A percentile compares a stretch with the other conserved stretches of the same genome.
phyloP scores from a whole-genome alignment of 2,797 vertebrate species.

The Rallus crepitans region DNA sequence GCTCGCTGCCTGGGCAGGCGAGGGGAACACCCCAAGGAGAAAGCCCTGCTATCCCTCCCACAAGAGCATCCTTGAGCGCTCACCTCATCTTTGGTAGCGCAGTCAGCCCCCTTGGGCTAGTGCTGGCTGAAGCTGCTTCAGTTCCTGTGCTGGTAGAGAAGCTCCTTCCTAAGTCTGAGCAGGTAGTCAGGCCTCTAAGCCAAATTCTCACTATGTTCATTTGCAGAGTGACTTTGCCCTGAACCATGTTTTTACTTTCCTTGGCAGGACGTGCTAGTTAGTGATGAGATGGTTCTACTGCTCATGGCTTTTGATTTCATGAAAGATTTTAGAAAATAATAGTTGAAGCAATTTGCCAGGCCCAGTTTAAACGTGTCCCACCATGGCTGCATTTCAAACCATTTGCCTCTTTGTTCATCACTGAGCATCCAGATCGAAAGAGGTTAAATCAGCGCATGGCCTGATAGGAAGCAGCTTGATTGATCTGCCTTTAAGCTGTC shows the following conservation, averaged over 20 bases:
- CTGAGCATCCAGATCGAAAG: not conserved
- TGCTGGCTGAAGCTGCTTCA: not conserved
- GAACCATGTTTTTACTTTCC: not conserved
- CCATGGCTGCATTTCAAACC: not conserved
- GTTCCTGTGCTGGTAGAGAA: not conserved
- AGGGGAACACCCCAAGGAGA: accelerated
- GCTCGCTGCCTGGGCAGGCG: not conserved
- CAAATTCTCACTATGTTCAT: not conserved
- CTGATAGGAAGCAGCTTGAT: not conserved
- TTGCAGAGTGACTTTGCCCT: not conserved
- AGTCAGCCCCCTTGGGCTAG: not conserved
- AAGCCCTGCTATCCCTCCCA: not conserved
- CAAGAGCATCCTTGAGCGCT: not conserved
- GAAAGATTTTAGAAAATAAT: not conserved
- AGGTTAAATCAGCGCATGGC: not conserved
- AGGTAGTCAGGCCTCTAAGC: not conserved
- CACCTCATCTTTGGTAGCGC: not conserved
- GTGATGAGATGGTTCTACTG: not conserved
- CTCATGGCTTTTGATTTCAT: not conserved
- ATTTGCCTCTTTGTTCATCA: not conserved
- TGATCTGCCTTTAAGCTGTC: not conserved
- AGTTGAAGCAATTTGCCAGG: not conserved
- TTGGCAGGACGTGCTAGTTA: not conserved
- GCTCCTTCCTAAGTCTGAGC: not conserved
- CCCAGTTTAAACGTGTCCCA: not conserved